Conservation (phyloP, 2,797 vertebrate genomes). For the Coranthus polyacanthus region DNA sequence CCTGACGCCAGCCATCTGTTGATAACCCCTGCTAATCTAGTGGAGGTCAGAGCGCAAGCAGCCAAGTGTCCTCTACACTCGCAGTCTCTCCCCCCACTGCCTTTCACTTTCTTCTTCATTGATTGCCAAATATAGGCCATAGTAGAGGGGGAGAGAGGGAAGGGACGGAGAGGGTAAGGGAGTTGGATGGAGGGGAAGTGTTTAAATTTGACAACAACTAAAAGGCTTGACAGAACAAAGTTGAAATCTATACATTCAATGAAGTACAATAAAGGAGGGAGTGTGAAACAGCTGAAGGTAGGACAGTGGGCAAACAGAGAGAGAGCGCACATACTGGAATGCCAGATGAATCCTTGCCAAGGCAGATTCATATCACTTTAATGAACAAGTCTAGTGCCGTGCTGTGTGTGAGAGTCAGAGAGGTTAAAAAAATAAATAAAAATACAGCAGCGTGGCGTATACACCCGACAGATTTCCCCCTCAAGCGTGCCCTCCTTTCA, state of each 20-base stretch:
- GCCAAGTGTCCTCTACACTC: constrained; percentile 51
- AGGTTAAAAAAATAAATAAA: neutral
- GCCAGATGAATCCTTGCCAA: constrained; percentile 35
- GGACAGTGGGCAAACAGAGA: constrained; percentile 9
- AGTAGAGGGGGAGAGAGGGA: neutral
- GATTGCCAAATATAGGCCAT: constrained; percentile 49
- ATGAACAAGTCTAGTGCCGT: constrained; percentile 44
- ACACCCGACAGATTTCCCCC: constrained; percentile 36
- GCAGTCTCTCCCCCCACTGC: neutral
- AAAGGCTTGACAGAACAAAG: constrained; percentile 12
- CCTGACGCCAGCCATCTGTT: constrained; percentile 70
- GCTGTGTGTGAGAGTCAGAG: constrained; percentile 22
- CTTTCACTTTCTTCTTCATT: constrained; percentile 64
- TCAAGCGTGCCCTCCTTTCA: constrained; percentile 10
- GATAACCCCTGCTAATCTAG: constrained; percentile 77
- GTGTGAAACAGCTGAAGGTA: constrained; percentile 13
- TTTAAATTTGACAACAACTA: constrained; percentile 1
- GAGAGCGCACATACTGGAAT: constrained; percentile 27
- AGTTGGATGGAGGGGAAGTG: neutral
- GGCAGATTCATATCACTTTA: constrained; percentile 55
- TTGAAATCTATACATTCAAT: neutral
- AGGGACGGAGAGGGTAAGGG: neutral
- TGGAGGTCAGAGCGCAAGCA: constrained; percentile 71
- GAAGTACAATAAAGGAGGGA: neutral
- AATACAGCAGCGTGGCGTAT: constrained; percentile 17